phyloP scores from a whole-genome alignment of 2,888 invertebrate genomes.

The Tipula vernalis region DNA sequence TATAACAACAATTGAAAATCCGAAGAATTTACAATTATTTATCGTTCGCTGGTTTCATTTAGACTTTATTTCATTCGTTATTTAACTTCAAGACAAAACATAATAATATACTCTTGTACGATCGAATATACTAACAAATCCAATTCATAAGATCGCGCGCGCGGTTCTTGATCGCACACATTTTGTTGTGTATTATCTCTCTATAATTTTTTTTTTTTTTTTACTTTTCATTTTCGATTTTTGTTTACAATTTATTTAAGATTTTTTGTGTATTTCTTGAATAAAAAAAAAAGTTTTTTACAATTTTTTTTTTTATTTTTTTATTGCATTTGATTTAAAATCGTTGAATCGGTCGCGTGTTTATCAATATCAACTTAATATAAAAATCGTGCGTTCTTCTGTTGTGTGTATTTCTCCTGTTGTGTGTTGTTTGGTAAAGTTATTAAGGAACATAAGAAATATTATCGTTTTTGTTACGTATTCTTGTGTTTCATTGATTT shows the following conservation, averaged over 20 bases:
- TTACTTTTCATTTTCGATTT: neutral
- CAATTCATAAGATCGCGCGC: neutral
- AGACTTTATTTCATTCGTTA: neutral
- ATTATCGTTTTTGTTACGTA: neutral
- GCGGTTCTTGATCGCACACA: neutral
- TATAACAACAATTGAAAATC: neutral
- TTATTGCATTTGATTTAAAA: slow-evolving; percentile 8
- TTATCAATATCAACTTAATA: neutral
- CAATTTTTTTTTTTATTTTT: neutral
- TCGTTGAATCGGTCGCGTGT: slow-evolving; percentile 9
- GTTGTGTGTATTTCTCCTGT: neutral
- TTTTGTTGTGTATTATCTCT: neutral
- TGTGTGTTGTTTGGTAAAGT: neutral
- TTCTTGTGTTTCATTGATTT: neutral
- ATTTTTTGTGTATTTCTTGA: neutral
- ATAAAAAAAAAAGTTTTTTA: neutral
- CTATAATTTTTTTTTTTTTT: neutral
- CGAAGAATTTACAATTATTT: neutral
- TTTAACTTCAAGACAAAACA: neutral
- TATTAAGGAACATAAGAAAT: neutral
- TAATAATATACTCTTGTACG: neutral
- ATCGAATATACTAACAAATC: neutral
- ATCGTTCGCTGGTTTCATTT: neutral
- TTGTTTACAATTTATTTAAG: slow-evolving; percentile 7
- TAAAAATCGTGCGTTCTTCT: neutral